Evolutionary conservation across 2,888 invertebrate species (phyloP), one percentile per base, ranked within the genome.

Genomic region (Leptura quadrifasciata): DNA sequence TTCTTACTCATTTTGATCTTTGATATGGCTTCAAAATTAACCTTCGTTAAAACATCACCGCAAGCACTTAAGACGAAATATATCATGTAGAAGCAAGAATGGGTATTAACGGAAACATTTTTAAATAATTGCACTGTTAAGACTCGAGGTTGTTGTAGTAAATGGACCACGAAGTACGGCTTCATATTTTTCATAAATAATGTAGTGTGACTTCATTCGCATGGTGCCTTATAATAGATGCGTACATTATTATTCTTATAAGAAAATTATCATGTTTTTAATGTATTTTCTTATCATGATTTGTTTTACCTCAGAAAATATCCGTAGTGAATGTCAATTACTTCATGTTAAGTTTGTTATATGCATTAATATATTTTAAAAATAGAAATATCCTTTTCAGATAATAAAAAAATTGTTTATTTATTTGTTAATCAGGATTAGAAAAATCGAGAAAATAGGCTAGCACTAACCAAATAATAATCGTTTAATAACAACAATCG

Each of bases 11-110:
- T 64, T 64, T 72, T 64, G 79, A 76, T 68, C 73, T 79, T 63
- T 76, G 76, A 74, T 72, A 57, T 54, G 20, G 58, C 64, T 35
- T 55, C 72, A 64, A 72, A 58, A 52, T 80, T 80, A 79, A 77
- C 79, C 76, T 77, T 80, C 78, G 77, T 78, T 77, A 78, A 75
- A 76, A 67, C 71, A 71, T 73, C 68, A 60, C 57, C 58, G 55
- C 67, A 57, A 70, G 77, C 74, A 73, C 70, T 78, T 70, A 64
- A 74, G 73, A 79, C 76, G 72, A 76, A 77, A 75, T 72, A 77
- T 68, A 63, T 76, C 57, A 61, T 72, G 76, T 61, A 76, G 76
- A 77, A 80, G 67, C 72, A 78, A 73, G 77, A 80, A 70, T 72
- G 31, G 24, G 24, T 55, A 47, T 72, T 31, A 54, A 54, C 57